phyloP scores from a whole-genome alignment of 2,888 invertebrate species.

The Hypercompe scribonia region DNA sequence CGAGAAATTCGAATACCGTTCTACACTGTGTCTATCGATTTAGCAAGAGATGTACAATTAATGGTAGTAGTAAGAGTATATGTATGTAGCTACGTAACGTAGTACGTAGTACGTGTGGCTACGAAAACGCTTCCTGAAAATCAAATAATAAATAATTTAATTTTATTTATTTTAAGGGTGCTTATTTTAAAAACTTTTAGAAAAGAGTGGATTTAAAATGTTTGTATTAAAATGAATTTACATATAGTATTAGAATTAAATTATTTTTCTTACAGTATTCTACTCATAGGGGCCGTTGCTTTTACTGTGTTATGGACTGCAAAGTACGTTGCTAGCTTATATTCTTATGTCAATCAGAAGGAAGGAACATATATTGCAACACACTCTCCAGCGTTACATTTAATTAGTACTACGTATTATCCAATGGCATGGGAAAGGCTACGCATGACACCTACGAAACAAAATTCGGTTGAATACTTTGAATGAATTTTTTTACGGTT shows the following conservation, averaged over 20 bases:
- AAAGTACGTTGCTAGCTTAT: slow-evolving; percentile 60
- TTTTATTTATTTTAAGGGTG: too few species aligned
- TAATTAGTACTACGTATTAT: neutral
- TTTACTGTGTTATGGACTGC: slow-evolving; percentile 70
- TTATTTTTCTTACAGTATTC: slow-evolving; percentile 55
- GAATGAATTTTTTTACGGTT: slow-evolving; percentile 5
- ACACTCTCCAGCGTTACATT: neutral
- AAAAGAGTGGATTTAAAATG: neutral
- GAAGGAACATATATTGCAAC: neutral
- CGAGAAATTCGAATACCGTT: too few species aligned
- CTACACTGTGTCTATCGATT: too few species aligned
- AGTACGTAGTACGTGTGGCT: too few species aligned
- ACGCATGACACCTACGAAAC: neutral
- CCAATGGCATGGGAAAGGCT: neutral
- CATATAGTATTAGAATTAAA: neutral
- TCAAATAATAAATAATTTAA: too few species aligned
- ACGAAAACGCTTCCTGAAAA: too few species aligned
- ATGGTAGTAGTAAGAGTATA: too few species aligned
- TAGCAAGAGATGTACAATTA: too few species aligned
- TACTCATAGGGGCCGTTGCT: slow-evolving; percentile 64
- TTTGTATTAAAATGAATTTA: too few species aligned
- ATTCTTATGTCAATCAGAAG: slow-evolving; percentile 16
- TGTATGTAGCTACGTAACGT: too few species aligned
- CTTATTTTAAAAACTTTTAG: neutral
- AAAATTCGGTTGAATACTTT: slow-evolving; percentile 16